Percentiles rank a stretch among this genome's conserved stretches.
Evolutionary conservation across 2,888 invertebrate genomes (phyloP).

Genomic region (Laothoe populi): DNA sequence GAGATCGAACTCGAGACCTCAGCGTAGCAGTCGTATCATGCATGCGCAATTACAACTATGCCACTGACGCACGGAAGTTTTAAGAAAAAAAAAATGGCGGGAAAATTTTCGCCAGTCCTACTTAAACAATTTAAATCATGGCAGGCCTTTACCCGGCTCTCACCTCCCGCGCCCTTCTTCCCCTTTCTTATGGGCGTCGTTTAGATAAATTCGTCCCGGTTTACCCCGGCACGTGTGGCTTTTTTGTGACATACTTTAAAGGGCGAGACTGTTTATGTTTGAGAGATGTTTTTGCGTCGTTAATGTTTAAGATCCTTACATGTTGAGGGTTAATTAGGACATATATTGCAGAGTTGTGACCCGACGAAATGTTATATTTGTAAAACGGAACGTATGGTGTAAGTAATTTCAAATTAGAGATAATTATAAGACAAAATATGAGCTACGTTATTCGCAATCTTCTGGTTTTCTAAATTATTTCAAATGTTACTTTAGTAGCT

Average conservation of each 20-base stretch:
- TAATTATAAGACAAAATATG: no score
- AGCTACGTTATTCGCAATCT: no score
- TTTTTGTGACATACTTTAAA: conserved; percentile 31
- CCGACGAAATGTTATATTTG: neutral
- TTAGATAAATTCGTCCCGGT: conserved; percentile 43
- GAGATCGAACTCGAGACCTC: no score
- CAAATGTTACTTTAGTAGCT: no score
- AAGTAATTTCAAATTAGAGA: no score
- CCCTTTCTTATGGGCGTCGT: conserved; percentile 40
- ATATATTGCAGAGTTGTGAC: neutral
- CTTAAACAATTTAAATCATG: neutral
- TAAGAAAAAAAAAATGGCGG: no score
- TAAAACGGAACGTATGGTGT: no score
- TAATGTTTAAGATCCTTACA: neutral
- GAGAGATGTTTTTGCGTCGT: conserved; percentile 7
- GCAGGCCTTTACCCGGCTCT: neutral
- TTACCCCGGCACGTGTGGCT: conserved; percentile 37
- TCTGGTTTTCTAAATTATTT: no score
- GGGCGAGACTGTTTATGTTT: conserved; percentile 8
- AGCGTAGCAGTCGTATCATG: no score
- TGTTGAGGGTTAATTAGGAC: neutral
- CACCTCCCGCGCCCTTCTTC: conserved; percentile 28
- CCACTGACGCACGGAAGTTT: no score
- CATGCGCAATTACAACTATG: no score
- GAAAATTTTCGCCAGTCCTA: conserved; percentile 33